Conservation (phyloP, 1,140 invertebrate genomes). For the Aricia agestis region DNA sequence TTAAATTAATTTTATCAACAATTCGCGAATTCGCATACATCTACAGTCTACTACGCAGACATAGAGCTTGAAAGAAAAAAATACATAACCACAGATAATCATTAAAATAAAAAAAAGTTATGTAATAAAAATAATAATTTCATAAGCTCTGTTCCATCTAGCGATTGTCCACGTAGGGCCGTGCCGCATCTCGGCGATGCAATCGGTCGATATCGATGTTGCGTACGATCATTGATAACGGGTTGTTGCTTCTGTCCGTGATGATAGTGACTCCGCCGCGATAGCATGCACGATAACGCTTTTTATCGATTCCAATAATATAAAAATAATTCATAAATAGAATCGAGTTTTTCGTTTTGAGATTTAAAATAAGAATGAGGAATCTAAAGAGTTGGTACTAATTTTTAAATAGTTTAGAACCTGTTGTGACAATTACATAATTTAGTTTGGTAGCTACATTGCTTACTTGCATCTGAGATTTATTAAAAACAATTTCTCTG, state of each 20-base stretch:
- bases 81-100: too few species aligned
- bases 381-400: too few species aligned
- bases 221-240: conserved; percentile 12
- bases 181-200: conserved; percentile 32
- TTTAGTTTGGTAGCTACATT: too few species aligned
- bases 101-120: not conserved
- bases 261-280: conserved; percentile 31
- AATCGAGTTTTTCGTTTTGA: not conserved
- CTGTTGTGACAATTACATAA: too few species aligned
- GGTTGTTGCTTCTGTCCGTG: conserved; percentile 31
- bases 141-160: conserved; percentile 21
- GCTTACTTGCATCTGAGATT: too few species aligned
- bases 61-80: too few species aligned
- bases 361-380: not conserved
- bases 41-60: too few species aligned
- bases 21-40: too few species aligned
- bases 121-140: conserved; percentile 20
- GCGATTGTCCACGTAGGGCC: conserved; percentile 37
- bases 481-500: too few species aligned
- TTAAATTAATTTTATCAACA: too few species aligned
- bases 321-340: conserved; percentile 5
- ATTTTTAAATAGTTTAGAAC: too few species aligned
- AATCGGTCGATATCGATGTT: conserved; percentile 30
- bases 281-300: conserved; percentile 31
- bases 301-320: conserved; percentile 25